Base-by-base conservation (phyloP, 2,888 invertebrate species). In the Andrena marginata region DNA sequence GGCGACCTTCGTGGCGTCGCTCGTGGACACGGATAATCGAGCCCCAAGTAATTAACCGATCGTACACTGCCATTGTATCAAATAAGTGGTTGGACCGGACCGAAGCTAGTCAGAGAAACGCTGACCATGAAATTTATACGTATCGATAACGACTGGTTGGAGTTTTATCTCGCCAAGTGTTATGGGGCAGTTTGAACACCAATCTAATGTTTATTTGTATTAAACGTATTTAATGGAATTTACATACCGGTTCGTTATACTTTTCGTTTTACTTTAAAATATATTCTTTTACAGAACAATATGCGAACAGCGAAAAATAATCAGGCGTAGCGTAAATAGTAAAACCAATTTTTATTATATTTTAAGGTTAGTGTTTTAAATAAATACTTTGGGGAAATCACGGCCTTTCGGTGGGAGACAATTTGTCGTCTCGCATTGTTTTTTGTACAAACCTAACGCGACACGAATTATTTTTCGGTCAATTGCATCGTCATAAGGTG, bases 31-130 rank as follows among this genome's bases (percentile, higher is more conserved):
- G 73, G 77, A 68, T 77, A 85, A 74, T 80, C 74, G 77, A 83
- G 77, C 42, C 80, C 75, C 64, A 67, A 80, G 77, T 83, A 85
- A 85, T 85, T 85, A 85, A 74, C 62, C 31, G 63, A 68, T 64
- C 76, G 71, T 63, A 70, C 8, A 67, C 48, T 73, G 75, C 76
- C 67, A 65, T 72, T 79, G 82, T 73, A 82, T 84, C 71, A 69
- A 72, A 65, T 64, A 70, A 82, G 82, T 79, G 82, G 76, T 71
- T 56, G 42, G 60, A 63, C 35, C 35, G 23, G 64, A 3, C 54
- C 76, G 10, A 73, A 73, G 26, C 51, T 48, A 62, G 42, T 48
- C 42, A 60, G 26, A 29, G 26, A 8, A 67, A 33, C 77, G 56
- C 71, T 81, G 74, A 83, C 54, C 59, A 29, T 54, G 48, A 63